Evolutionary conservation across 2,113 vertebrate species (phyloP).

Genomic region (Dipodomys merriami): DNA sequence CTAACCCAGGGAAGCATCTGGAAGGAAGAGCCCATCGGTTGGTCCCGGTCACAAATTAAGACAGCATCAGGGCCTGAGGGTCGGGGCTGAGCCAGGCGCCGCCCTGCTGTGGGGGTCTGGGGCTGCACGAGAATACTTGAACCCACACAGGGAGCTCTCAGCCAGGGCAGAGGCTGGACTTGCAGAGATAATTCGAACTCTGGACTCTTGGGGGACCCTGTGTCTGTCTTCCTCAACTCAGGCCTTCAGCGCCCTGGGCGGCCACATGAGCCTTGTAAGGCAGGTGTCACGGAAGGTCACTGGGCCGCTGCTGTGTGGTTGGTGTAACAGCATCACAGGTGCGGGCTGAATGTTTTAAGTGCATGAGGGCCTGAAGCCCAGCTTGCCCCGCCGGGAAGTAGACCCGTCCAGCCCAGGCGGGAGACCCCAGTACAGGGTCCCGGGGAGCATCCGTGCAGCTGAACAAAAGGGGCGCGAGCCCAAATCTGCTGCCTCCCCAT

Average conservation of each 20-base stretch:
- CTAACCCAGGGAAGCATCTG: slow-evolving; percentile 14
- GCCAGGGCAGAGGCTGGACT: not conserved
- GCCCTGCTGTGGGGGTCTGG: not conserved
- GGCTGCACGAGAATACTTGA: not conserved
- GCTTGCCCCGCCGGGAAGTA: not conserved
- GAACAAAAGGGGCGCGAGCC: not conserved
- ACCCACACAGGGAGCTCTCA: fast-evolving
- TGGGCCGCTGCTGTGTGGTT: not conserved
- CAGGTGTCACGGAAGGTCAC: not conserved
- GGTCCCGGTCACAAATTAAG: not conserved
- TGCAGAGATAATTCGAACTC: not conserved
- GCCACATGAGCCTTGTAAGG: not conserved
- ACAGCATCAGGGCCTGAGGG: not conserved
- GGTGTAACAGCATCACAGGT: not conserved
- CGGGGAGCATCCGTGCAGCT: not conserved
- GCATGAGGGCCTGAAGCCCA: not conserved
- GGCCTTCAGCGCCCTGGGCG: not conserved
- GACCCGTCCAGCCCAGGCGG: not conserved
- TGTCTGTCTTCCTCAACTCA: not conserved
- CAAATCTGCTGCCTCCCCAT: not conserved
- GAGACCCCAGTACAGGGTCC: slow-evolving; percentile 30
- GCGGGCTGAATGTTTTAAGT: not conserved
- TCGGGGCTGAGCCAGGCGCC: not conserved
- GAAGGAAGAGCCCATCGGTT: slow-evolving; percentile 4
- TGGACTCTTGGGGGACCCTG: not conserved